phyloP scores from a whole-genome alignment of 2,888 invertebrate genomes.

The Meta bourneti region DNA sequence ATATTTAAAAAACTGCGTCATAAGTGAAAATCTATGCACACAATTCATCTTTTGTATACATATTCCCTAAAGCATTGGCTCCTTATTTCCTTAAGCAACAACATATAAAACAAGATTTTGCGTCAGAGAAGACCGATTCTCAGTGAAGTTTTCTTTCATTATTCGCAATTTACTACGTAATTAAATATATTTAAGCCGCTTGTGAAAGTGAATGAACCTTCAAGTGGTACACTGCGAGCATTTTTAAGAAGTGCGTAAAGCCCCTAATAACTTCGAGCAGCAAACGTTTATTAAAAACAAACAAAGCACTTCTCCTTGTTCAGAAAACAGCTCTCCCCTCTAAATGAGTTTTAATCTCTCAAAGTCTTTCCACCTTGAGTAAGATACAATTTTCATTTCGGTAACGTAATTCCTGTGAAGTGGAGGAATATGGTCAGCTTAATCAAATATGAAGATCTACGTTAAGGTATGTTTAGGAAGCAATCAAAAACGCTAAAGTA shows the following conservation, averaged over 20 bases:
- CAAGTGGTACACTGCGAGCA: constrained; percentile 14
- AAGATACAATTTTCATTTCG: constrained; percentile 51
- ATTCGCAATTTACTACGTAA: constrained; percentile 25
- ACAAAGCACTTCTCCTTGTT: constrained; percentile 36
- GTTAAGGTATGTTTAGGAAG: constrained; percentile 5
- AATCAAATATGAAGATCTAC: constrained; percentile 26
- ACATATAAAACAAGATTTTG: not conserved
- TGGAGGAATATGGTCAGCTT: constrained; percentile 5
- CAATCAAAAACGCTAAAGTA: constrained; percentile 12
- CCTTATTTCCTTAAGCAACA: not conserved
- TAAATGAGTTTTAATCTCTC: constrained; percentile 58
- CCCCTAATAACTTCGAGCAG: constrained; percentile 51
- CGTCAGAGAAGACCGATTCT: not conserved
- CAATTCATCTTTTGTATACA: too few relatives aligned
- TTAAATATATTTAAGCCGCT: constrained; percentile 48
- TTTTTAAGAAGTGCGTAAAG: constrained; percentile 43
- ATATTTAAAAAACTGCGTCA: too few relatives aligned
- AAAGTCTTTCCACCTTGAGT: constrained; percentile 20
- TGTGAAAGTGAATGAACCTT: constrained; percentile 7
- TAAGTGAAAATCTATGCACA: too few relatives aligned
- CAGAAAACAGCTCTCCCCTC: constrained; percentile 9
- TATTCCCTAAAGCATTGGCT: not conserved
- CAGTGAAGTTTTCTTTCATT: not conserved
- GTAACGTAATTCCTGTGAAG: constrained; percentile 16
- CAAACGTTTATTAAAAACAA: constrained; percentile 58